Percentiles rank a stretch among this genome's conserved stretches.
Conservation (phyloP, 2,888 invertebrate species). For the Girardia tigrina region DNA sequence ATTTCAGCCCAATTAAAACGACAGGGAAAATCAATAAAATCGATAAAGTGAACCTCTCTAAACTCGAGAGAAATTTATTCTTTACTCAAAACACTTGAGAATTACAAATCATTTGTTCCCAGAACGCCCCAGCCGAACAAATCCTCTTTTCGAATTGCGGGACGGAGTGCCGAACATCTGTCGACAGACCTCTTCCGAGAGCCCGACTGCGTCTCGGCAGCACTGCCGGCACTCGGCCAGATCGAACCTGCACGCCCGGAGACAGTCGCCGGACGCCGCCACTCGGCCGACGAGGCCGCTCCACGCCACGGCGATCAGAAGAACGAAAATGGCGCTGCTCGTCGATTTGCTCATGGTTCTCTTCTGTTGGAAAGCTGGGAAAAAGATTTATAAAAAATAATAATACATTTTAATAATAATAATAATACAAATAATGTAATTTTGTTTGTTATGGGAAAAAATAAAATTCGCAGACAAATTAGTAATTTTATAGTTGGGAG, state of each 20-base stretch:
- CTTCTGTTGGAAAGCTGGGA: not conserved
- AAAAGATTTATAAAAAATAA: not conserved
- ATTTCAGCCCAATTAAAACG: no score
- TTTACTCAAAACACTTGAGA: no score
- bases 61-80: no score
- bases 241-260: not conserved
- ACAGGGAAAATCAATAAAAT: no score
- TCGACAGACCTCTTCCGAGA: not conserved
- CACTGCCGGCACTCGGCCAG: not conserved
- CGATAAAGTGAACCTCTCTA: no score
- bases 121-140: not conserved
- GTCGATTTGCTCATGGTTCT: not conserved
- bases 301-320: not conserved
- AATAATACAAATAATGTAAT: not conserved
- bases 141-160: slow-evolving; percentile 8
- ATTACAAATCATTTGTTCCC: no score
- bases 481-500: not conserved
- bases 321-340: not conserved
- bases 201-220: not conserved
- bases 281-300: not conserved
- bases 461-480: not conserved
- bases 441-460: no score
- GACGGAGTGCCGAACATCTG: not conserved
- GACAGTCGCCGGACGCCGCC: not conserved
- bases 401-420: not conserved